A percentile compares a stretch with the other conserved stretches of the same genome.
Evolutionary conservation across 2,797 vertebrate species (phyloP).

Genomic region (Hemibagrus guttatus): DNA sequence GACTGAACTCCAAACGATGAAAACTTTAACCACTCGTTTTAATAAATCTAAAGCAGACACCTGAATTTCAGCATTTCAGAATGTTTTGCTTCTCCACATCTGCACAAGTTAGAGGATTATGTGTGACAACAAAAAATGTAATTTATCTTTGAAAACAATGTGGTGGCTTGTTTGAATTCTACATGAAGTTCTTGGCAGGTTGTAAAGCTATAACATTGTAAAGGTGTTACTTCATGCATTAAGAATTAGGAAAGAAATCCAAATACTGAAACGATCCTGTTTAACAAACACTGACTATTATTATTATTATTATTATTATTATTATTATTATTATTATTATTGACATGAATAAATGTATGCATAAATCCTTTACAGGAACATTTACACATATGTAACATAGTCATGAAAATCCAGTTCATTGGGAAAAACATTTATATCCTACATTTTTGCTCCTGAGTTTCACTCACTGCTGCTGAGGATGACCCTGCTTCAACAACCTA

Average conservation of each 20-base stretch:
- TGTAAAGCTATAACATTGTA: background rate
- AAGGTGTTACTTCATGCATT: background rate
- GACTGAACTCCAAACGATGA: slow-evolving; percentile 38
- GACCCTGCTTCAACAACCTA: too few species aligned
- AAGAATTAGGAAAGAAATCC: background rate
- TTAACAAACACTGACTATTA: background rate
- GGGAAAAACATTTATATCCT: background rate
- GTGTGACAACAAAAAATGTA: background rate
- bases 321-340: background rate
- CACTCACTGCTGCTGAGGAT: too few species aligned
- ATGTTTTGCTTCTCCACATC: slow-evolving; percentile 3
- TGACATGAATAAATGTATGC: background rate
- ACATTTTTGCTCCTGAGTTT: background rate
- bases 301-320: background rate
- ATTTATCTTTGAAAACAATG: background rate
- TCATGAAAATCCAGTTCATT: background rate
- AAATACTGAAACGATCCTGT: background rate
- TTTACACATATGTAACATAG: background rate
- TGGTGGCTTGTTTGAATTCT: background rate
- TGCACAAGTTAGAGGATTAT: background rate
- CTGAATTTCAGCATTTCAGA: slow-evolving; percentile 11
- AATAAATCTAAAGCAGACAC: slow-evolving; percentile 40
- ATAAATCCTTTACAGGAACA: background rate
- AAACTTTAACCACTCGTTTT: slow-evolving; percentile 19
- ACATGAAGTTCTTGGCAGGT: background rate